Percentiles rank a stretch among this genome's conserved stretches.
Conservation (phyloP, 2,888 invertebrate species). For the Lumbricus terrestris region DNA sequence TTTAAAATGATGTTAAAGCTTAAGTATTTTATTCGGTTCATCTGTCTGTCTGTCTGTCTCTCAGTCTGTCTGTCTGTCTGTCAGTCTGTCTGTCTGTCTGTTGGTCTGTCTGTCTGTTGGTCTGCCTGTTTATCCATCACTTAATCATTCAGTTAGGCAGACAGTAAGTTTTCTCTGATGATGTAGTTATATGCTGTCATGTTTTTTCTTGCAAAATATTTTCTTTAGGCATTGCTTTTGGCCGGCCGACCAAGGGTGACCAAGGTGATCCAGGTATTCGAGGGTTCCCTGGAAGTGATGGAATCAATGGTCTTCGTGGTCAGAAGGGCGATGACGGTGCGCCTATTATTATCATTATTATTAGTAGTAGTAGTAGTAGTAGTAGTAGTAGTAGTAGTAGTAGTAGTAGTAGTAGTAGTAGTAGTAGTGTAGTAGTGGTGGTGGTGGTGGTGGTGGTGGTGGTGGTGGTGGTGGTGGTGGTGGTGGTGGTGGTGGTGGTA, state of each 20-base stretch:
- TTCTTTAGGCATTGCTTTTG: neutral
- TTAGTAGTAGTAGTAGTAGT: no score
- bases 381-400: no score
- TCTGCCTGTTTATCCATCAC: neutral
- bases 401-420: no score
- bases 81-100: neutral
- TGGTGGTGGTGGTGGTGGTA: no score
- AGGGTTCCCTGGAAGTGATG: slow-evolving; percentile 31
- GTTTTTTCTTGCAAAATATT: neutral
- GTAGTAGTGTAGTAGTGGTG: no score
- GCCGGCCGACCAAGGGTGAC: slow-evolving; percentile 38
- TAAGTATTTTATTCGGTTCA: no score
- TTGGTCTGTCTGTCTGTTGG: neutral
- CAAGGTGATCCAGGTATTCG: slow-evolving; percentile 45
- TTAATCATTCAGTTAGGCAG: neutral
- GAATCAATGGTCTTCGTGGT: slow-evolving; percentile 24
- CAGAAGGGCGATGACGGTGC: slow-evolving; percentile 23
- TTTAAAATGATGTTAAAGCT: no score
- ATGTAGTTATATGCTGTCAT: neutral
- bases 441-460: no score
- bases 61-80: neutral
- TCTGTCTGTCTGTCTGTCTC: no score
- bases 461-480: no score
- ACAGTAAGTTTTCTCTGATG: neutral
- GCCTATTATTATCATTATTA: neutral